A percentile compares a stretch with the other conserved stretches of the same genome.
These are phyloP conservation scores for Elysia crispata DNA, from an alignment of 2,888 invertebrate genomes.

Conservation along the genomic window DNA sequence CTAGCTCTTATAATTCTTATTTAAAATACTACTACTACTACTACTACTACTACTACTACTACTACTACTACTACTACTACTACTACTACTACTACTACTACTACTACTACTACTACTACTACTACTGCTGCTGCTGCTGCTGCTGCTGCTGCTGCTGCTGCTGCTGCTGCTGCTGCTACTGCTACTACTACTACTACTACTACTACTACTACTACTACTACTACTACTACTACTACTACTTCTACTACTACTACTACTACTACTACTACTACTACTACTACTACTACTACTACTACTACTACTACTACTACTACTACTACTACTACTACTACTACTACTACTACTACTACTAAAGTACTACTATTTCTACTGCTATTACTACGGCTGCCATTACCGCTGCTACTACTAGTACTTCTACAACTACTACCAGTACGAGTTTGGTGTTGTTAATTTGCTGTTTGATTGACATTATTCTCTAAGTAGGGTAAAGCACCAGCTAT, in stretches of 20 bases:
- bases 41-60: constrained; percentile 41
- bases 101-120: constrained; percentile 35
- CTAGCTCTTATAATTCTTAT: no score
- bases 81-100: constrained; percentile 39
- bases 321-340: no score
- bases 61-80: constrained; percentile 37
- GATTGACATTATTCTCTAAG: no score
- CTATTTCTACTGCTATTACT: no score
- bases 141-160: constrained; percentile 18
- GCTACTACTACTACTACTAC: constrained; percentile 5
- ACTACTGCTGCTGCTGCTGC: constrained; percentile 30
- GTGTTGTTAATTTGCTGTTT: no score
- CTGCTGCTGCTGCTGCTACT: constrained; percentile 21
- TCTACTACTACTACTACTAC: constrained; percentile 3
- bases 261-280: not conserved
- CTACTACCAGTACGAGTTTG: no score
- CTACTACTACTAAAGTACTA: no score
- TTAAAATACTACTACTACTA: no score
- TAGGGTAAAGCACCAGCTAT: no score
- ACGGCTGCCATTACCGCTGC: no score
- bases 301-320: not conserved
- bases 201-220: not conserved
- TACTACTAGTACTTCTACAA: no score
- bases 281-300: not conserved
- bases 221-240: constrained; percentile 1